Percentiles rank a stretch among this genome's conserved stretches.
Evolutionary conservation across 1,140 invertebrate genomes (phyloP).

Genomic region (Saccostrea echinata): DNA sequence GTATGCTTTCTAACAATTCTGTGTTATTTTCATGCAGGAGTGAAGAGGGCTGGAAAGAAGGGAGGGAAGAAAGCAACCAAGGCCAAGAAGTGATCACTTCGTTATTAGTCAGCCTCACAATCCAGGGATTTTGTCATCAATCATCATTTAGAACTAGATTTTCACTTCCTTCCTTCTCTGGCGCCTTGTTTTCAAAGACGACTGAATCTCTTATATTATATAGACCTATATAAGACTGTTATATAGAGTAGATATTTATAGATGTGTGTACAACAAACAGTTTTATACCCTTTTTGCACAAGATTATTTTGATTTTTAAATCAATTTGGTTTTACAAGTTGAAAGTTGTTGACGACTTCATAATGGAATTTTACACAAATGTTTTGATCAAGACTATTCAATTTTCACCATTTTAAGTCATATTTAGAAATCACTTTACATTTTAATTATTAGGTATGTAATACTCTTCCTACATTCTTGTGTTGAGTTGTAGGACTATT

Average conservation of each 20-base stretch:
- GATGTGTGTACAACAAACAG: conserved; percentile 27
- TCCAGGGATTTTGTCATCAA: conserved; percentile 19
- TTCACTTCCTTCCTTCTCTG: background rate
- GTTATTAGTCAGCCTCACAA: background rate
- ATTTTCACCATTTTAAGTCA: conserved; percentile 5
- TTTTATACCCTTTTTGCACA: conserved; percentile 1
- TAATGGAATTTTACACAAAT: background rate
- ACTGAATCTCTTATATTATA: conserved; percentile 36
- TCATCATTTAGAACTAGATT: conserved; percentile 23
- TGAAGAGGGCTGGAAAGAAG: conserved; percentile 16
- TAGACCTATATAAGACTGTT: conserved; percentile 30
- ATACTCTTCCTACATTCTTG: conserved; percentile 23
- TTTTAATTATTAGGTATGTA: conserved; percentile 23
- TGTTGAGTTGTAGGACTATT: conserved; percentile 1
- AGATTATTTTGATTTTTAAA: conserved; percentile 13
- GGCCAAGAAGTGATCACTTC: background rate
- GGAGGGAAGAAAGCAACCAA: conserved; percentile 44
- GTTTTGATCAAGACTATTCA: background rate
- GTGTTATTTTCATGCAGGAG: background rate
- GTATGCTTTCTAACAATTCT: too few species aligned
- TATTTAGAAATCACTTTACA: background rate
- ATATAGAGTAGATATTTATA: conserved; percentile 28
- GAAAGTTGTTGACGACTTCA: background rate
- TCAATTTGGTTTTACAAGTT: background rate
- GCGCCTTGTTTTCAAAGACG: background rate